Percentiles rank a stretch among this genome's conserved stretches.
These are phyloP conservation scores for Macrosteles quadrilineatus DNA, from an alignment of 1,140 invertebrate species.

Conservation along the genomic window DNA sequence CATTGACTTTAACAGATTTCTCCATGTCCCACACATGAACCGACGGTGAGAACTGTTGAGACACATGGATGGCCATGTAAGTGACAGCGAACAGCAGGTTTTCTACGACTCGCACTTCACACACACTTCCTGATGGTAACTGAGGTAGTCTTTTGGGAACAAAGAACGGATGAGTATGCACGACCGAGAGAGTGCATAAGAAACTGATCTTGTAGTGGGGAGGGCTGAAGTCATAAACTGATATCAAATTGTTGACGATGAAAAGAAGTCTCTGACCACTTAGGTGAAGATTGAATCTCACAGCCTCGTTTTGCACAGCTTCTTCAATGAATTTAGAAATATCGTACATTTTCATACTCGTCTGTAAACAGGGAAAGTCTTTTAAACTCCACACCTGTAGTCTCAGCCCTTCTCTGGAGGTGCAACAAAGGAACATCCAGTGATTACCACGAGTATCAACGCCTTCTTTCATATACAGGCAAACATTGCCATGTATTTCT, in stretches of 20 bases:
- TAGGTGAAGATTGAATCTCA: neutral
- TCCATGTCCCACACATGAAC: conserved; percentile 4
- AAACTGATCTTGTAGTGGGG: conserved; percentile 8
- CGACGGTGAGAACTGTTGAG: conserved; percentile 6
- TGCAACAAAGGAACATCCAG: conserved; percentile 10
- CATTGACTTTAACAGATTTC: neutral
- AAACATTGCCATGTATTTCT: neutral
- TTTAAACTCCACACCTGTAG: conserved; percentile 1
- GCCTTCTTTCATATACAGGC: conserved; percentile 1
- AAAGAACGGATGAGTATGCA: neutral
- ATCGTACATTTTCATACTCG: conserved; percentile 11
- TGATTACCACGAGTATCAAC: neutral
- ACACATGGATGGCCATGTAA: neutral
- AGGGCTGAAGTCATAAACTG: conserved; percentile 4
- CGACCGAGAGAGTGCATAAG: neutral
- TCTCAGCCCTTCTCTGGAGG: conserved; percentile 2
- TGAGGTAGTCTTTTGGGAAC: neutral
- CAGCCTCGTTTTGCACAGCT: neutral
- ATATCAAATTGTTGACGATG: conserved; percentile 2
- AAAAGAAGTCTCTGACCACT: neutral
- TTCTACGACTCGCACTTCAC: neutral
- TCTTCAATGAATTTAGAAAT: conserved; percentile 4
- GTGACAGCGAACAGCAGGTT: conserved; percentile 6
- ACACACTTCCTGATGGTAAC: neutral
- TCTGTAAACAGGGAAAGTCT: neutral